Evolutionary conservation across 2,113 vertebrate genomes (phyloP).

Genomic region (Oxyura jamaicensis): DNA sequence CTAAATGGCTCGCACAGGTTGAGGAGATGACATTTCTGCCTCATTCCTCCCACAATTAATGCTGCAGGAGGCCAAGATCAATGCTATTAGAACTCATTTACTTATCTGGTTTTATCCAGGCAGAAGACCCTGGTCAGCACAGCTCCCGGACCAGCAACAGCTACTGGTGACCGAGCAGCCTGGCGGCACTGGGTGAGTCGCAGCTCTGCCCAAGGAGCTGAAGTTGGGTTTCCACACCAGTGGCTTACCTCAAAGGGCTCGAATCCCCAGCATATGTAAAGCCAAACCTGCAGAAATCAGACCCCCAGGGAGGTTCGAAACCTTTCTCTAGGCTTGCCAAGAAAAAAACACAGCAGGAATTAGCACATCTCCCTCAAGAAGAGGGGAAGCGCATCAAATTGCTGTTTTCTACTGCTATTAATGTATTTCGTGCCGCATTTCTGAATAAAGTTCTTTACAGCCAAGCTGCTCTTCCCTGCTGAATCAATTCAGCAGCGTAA

Average conservation of each 20-base stretch:
- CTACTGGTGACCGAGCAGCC: not conserved
- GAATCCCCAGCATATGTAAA: not conserved
- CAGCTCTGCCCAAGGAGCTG: not conserved
- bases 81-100: not conserved
- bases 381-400: not conserved
- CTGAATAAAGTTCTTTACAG: not conserved
- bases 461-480: not conserved
- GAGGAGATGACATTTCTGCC: slow-evolving; percentile 35
- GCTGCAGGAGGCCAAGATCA: slow-evolving; percentile 17
- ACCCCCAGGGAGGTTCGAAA: not conserved
- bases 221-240: not conserved
- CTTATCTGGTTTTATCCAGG: slow-evolving; percentile 24
- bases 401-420: not conserved
- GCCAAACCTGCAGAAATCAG: not conserved
- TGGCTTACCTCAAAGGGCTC: not conserved
- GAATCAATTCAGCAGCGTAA: not conserved
- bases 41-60: slow-evolving; percentile 22
- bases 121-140: not conserved
- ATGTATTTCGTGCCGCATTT: not conserved
- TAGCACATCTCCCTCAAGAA: not conserved
- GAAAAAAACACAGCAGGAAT: not conserved
- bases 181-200: fast-evolving
- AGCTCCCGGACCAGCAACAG: not conserved
- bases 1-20: not conserved
- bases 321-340: not conserved